Percentiles rank a stretch among this genome's conserved stretches.
Evolutionary conservation across 2,113 vertebrate species (phyloP).

Genomic region (Sapayoa aenigma): DNA sequence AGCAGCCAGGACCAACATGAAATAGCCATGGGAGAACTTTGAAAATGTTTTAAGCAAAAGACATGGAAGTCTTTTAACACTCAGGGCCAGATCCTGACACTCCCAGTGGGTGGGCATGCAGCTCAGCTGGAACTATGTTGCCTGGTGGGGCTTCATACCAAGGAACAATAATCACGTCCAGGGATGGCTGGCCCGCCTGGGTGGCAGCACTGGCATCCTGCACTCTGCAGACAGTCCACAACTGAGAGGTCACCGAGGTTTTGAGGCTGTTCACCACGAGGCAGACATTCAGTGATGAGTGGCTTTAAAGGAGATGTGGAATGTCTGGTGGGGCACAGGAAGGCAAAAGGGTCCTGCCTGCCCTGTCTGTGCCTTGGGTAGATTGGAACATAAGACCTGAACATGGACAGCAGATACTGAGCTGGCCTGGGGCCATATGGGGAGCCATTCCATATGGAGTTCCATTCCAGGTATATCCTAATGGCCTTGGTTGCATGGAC

Average conservation of each 20-base stretch:
- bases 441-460: too few species aligned
- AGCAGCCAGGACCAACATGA: not conserved
- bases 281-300: not conserved
- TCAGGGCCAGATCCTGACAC: not conserved
- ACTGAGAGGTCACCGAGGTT: not conserved
- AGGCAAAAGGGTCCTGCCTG: not conserved
- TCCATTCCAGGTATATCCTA: not conserved
- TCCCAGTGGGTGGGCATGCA: not conserved
- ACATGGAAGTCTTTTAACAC: slow-evolving; percentile 29
- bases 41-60: not conserved
- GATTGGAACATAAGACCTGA: not conserved
- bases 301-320: not conserved
- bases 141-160: not conserved
- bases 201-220: not conserved
- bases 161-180: not conserved
- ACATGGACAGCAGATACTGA: not conserved
- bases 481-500: rapidly evolving
- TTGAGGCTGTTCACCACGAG: not conserved
- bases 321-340: not conserved
- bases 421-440: not conserved
- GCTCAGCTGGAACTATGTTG: not conserved
- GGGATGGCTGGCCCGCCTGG: slow-evolving; percentile 24
- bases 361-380: rapidly evolving
- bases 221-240: not conserved
- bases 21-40: not conserved